Conservation (phyloP, 2,113 vertebrate genomes). For the Megaceryle maxima region DNA sequence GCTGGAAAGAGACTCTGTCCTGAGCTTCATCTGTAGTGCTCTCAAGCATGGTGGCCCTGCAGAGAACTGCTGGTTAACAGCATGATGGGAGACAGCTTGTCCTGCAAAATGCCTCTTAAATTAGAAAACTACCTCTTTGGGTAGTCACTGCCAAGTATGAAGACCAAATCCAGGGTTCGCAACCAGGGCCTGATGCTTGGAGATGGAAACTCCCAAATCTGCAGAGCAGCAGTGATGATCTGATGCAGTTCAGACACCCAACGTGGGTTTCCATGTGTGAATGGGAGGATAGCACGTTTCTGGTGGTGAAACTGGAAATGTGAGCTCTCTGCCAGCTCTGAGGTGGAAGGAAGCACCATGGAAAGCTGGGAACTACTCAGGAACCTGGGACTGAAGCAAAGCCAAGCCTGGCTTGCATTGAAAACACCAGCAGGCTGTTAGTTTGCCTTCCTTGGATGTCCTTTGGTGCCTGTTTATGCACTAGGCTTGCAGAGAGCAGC, state of each 20-base stretch:
- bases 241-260: not conserved
- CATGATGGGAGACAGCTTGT: not conserved
- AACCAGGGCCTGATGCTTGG: not conserved
- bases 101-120: not conserved
- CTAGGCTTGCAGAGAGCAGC: not conserved
- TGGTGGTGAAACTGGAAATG: not conserved
- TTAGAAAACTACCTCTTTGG: not conserved
- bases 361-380: not conserved
- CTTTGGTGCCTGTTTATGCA: not conserved
- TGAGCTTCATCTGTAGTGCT: not conserved
- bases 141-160: not conserved
- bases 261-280: fast-evolving
- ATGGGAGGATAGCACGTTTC: not conserved
- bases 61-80: not conserved
- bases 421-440: not conserved
- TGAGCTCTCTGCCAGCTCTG: not conserved
- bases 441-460: not conserved
- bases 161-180: not conserved
- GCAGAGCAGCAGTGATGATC: not conserved
- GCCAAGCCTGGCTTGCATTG: not conserved
- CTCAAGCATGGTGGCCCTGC: not conserved
- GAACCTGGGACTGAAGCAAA: not conserved
- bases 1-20: not conserved
- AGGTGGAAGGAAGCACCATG: not conserved
- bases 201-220: not conserved